These are phyloP conservation scores for Phylloscopus whistleri DNA, from an alignment of 2,113 vertebrate species.

Conservation along the genomic window DNA sequence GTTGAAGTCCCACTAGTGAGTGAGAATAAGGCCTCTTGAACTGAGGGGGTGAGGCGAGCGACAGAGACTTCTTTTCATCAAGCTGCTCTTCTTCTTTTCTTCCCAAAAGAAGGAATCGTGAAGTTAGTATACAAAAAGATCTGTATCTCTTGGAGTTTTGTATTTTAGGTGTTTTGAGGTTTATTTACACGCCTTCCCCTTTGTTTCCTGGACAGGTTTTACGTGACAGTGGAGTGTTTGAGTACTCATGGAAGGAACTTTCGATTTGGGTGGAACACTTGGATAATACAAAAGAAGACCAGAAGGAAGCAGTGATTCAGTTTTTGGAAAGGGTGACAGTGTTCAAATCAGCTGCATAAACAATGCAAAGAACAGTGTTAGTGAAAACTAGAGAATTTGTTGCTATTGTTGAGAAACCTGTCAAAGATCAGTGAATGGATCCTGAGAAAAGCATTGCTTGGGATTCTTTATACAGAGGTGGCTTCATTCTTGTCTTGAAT, in stretches of 20 bases:
- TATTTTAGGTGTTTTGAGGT: not conserved
- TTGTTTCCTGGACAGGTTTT: slow-evolving; percentile 80
- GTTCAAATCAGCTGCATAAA: slow-evolving; percentile 39
- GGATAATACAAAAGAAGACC: slow-evolving; percentile 61
- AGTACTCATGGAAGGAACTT: slow-evolving; percentile 89
- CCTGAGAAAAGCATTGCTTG: not conserved
- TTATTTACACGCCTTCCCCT: not conserved
- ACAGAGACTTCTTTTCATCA: not conserved
- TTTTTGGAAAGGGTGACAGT: slow-evolving; percentile 88
- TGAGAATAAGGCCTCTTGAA: not conserved
- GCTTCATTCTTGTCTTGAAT: not conserved
- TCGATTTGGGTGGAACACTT: slow-evolving; percentile 90
- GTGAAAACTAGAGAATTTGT: slow-evolving; percentile 21
- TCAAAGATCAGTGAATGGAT: not conserved
- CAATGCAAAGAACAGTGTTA: slow-evolving; percentile 19
- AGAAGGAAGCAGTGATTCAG: slow-evolving; percentile 83
- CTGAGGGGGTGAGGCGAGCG: not conserved
- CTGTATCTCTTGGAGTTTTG: not conserved
- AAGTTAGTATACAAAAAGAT: not conserved
- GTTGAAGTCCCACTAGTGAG: not conserved
- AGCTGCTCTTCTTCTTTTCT: not conserved
- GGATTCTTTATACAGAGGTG: not conserved
- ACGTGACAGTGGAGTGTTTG: slow-evolving; percentile 91
- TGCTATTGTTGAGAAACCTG: not conserved
- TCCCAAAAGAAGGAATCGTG: not conserved